Evolutionary conservation across 2,113 vertebrate genomes (phyloP), one percentile per base, ranked within the genome.

Genomic region (Manacus vitellinus): DNA sequence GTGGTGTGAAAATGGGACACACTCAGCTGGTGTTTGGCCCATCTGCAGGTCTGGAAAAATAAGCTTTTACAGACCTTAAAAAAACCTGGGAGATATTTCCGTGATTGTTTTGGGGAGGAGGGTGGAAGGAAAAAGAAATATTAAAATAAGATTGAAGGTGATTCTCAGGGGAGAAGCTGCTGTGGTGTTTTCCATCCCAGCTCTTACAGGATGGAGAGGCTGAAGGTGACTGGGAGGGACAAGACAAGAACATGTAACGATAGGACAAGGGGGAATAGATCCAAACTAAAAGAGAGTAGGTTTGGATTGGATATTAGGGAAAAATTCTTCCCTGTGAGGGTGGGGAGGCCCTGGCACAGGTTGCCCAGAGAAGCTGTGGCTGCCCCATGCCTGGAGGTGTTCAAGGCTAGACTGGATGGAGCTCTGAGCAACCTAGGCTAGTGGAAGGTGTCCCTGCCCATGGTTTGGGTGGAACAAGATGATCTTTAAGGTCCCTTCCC

Each of bases 401-500:
- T 10, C 63, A 21, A 35, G 44, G 31, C 54, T 37, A 12, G 63
- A 27, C 0, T 86, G 44, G 71, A 41, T 0, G 0, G 28, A 51
- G 9, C 8, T 41, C 1, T 51, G 52, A 77, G 22, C 63, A 27
- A 0, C 27, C 46, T 77, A 46, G 37, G 17, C 4, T 5, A 28
- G 33, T 33, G 46, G 39, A 1, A 62, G 37, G 39, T 68, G 72
- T 27, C 84, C 44, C 46, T 77, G 37, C 21, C 35, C 37, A 2
- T 31, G 44, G 14, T 35, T 35, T 35, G 8, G 7, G 12, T 9
- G 15, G 52, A 3, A 16, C 14, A 41, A 20, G 8, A 7, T 24
- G 30, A 14, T 9, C 9, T n/a, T 11, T 41, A 19, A n/a, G 51
- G 41, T n/a, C 12, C 8, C 22, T 15, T 67, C 43, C 61, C 25